Evolutionary conservation across 2,113 vertebrate genomes (phyloP).

Genomic region (Zosterops lateralis): DNA sequence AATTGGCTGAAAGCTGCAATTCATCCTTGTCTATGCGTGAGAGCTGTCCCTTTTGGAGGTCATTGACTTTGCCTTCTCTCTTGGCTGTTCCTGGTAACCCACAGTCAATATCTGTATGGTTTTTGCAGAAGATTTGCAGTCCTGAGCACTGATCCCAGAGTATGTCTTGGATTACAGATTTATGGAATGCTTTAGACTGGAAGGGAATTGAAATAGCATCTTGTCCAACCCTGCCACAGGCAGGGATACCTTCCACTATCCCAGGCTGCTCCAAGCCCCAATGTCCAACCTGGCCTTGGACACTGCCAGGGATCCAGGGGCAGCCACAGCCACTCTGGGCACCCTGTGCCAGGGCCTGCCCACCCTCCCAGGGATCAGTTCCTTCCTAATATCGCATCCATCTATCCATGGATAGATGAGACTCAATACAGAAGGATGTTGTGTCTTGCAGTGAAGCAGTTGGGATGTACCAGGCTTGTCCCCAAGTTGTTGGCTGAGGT

Average conservation of each 20-base stretch:
- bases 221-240: background rate
- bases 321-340: background rate
- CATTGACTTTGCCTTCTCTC: background rate
- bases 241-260: background rate
- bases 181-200: background rate
- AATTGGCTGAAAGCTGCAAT: background rate
- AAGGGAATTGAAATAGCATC: background rate
- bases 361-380: background rate
- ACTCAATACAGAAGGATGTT: background rate
- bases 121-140: background rate
- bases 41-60: background rate
- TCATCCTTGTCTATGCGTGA: fast-evolving
- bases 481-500: background rate
- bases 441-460: fast-evolving
- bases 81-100: background rate
- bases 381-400: background rate
- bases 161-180: background rate
- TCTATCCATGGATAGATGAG: too few relatives aligned
- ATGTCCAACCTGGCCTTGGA: fast-evolving
- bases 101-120: fast-evolving
- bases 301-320: background rate
- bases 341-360: background rate
- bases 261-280: background rate
- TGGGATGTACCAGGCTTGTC: background rate
- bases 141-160: background rate